These are phyloP conservation scores for Caracal caracal DNA, from an alignment of 2,113 vertebrate genomes.

Conservation along the genomic window DNA sequence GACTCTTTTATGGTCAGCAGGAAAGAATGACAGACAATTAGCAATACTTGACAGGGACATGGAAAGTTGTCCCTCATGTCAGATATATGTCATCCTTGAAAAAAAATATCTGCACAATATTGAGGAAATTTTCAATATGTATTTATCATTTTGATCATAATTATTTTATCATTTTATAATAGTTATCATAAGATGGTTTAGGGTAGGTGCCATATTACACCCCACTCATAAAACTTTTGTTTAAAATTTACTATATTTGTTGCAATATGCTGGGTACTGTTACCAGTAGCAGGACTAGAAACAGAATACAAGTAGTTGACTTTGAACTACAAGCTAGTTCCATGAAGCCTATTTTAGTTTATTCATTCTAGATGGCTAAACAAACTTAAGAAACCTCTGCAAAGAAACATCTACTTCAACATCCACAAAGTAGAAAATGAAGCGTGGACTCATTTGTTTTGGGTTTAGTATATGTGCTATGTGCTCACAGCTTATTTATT, in stretches of 20 bases:
- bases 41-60: background rate
- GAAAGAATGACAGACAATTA: background rate
- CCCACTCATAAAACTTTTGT: background rate
- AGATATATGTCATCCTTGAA: background rate
- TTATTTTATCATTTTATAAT: constrained; percentile 27
- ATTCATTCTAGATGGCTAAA: background rate
- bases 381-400: background rate
- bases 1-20: no score
- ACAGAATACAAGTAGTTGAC: background rate
- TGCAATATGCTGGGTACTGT: background rate
- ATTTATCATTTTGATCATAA: background rate
- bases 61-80: background rate
- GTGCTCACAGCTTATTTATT: background rate
- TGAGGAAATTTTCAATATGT: background rate
- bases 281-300: background rate
- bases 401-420: background rate
- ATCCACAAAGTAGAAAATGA: background rate
- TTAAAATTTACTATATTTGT: background rate
- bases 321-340: background rate
- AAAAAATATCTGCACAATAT: background rate
- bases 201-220: background rate
- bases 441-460: background rate
- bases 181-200: background rate
- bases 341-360: background rate
- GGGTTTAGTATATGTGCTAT: background rate